A percentile compares a stretch with the other conserved stretches of the same genome.
Conservation (phyloP, 1,140 invertebrate genomes). For the Liolophura sinensis region DNA sequence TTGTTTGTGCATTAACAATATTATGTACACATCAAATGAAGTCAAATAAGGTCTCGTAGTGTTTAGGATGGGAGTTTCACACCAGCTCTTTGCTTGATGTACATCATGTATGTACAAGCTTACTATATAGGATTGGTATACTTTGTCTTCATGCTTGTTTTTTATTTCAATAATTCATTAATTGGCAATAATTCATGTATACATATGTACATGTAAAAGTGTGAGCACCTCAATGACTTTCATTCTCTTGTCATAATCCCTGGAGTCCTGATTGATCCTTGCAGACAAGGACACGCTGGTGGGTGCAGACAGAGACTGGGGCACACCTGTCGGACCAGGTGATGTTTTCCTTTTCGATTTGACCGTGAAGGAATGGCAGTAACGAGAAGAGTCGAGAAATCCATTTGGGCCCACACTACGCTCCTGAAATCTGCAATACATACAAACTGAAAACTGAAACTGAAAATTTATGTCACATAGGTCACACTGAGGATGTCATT, state of each 20-base stretch:
- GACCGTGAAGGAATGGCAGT: conserved; percentile 36
- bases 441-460: not conserved
- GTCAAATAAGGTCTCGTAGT: too few relatives aligned
- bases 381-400: conserved; percentile 48
- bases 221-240: conserved; percentile 50
- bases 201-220: too few relatives aligned
- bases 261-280: conserved; percentile 39
- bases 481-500: too few relatives aligned
- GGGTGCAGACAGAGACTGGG: conserved; percentile 9
- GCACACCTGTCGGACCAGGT: not conserved
- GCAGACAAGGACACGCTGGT: conserved; percentile 38
- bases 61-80: too few relatives aligned
- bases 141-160: too few relatives aligned
- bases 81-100: too few relatives aligned
- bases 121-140: too few relatives aligned
- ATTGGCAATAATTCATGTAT: too few relatives aligned
- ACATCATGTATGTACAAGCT: too few relatives aligned
- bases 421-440: conserved; percentile 43
- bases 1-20: too few relatives aligned
- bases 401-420: conserved; percentile 51
- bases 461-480: conserved; percentile 1
- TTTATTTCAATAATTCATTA: too few relatives aligned
- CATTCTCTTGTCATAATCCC: conserved; percentile 46
- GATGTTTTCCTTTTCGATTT: conserved; percentile 15
- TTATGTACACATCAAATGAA: too few relatives aligned